Evolutionary conservation across 2,113 vertebrate genomes (phyloP).

Genomic region (Nettapus auritus): DNA sequence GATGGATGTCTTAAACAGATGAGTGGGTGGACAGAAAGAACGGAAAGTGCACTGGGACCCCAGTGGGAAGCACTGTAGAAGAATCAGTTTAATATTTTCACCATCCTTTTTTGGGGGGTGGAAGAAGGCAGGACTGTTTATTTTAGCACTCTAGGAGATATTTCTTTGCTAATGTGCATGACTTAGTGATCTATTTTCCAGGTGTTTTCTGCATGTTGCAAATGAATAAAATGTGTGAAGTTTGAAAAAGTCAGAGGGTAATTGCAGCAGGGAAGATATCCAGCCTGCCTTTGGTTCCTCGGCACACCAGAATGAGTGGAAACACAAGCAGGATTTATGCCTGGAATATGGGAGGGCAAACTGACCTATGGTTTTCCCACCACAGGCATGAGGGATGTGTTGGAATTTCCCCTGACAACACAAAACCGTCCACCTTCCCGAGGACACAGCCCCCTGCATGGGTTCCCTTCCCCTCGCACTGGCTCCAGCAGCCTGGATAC

Average conservation of each 20-base stretch:
- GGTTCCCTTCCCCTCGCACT: not conserved
- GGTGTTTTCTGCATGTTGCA: not conserved
- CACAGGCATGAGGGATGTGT: not conserved
- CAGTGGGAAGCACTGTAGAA: not conserved
- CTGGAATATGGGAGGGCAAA: not conserved
- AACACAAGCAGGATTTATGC: not conserved
- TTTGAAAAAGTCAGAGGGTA: not conserved
- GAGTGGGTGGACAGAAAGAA: not conserved
- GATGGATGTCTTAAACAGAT: not conserved
- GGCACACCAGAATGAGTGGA: not conserved
- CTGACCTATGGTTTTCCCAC: not conserved
- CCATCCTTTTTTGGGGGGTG: not conserved
- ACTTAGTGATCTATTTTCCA: not conserved
- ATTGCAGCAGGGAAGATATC: not conserved
- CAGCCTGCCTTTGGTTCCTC: not conserved
- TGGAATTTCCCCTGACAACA: not conserved
- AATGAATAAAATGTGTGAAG: not conserved
- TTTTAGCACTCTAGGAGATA: not conserved
- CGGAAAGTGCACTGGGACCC: not conserved
- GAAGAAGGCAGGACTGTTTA: not conserved
- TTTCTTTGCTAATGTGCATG: not conserved
- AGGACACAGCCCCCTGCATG: not conserved
- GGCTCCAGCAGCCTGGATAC: slow-evolving; percentile 31
- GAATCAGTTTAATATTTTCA: not conserved
- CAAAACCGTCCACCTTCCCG: not conserved